Evolutionary conservation across 2,113 vertebrate genomes (phyloP).

Genomic region (Camelus bactrianus): DNA sequence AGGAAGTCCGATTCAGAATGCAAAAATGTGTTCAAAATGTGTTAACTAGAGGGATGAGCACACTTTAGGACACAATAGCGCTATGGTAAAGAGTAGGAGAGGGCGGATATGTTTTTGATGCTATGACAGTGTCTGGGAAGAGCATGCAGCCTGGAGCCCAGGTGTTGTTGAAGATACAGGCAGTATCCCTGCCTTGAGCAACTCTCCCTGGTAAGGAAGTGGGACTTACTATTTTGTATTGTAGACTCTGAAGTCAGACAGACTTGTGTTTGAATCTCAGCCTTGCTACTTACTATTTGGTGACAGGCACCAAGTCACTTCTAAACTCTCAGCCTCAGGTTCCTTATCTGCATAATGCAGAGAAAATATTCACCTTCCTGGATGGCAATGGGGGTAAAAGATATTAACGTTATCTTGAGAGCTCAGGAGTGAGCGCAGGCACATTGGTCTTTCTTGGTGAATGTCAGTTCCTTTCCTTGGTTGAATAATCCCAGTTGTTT

Average conservation of each 20-base stretch:
- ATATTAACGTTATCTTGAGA: neutral
- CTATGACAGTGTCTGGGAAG: neutral
- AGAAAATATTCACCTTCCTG: neutral
- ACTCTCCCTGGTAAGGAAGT: neutral
- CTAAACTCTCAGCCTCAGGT: neutral
- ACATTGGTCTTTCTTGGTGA: neutral
- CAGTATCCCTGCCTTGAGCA: neutral
- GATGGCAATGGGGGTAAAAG: neutral
- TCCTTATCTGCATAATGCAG: neutral
- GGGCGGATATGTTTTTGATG: neutral
- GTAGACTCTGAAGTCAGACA: slow-evolving; percentile 31
- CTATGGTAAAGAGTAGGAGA: neutral
- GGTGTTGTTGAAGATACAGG: neutral
- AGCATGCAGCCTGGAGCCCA: neutral
- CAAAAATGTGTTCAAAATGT: slow-evolving; percentile 30
- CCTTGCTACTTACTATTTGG: neutral
- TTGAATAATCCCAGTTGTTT: neutral
- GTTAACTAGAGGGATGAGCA: neutral
- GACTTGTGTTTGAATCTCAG: slow-evolving; percentile 8
- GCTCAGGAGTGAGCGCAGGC: neutral
- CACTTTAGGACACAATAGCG: neutral
- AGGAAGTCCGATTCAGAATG: slow-evolving; percentile 24
- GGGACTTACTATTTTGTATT: slow-evolving; percentile 9
- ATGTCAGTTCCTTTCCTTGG: neutral
- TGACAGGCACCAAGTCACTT: neutral